Evolutionary conservation across 2,113 vertebrate species (phyloP), one percentile per base, ranked within the genome.

Genomic region (Amazona guildingii): DNA sequence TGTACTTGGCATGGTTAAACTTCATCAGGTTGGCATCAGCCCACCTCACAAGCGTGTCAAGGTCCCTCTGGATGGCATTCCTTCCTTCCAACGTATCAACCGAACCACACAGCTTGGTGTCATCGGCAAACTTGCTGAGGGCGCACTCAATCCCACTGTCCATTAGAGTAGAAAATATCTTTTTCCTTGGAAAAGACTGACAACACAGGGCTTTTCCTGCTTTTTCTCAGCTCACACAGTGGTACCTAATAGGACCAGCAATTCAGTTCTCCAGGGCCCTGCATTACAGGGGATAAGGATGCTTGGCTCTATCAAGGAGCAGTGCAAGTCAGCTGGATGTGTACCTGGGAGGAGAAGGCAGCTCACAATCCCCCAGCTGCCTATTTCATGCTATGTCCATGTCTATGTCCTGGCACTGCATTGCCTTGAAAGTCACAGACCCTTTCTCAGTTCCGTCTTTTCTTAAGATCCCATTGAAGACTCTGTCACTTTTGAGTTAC

Each of bases 251-350:
- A 37, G 86, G 49, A 16, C 4, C 13, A 68, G 13, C 9, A 88
- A 6, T 19, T 0, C 35, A 27, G 21, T 39, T 67, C 18, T 86
- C 61, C 17, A 16, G 6, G 19, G 61, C 7, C 18, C 52, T 44
- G 12, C 0, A 0, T 67, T 74, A 24, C 12, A 48, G 33, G 2
- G 12, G 1, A 12, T 48, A 19, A 76, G 13, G 33, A 21, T 85
- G 13, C 18, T 35, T 66, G 21, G 11, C 12, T 70, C 73, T 57
- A 37, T 8, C 28, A 33, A 29, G 31, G 39, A 73, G 7, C 33
- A 3, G 1, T 44, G 35, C 24, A 43, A 87, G 14, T 37, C 57
- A 85, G 10, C 16, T 62, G 43, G 8, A 33, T 6, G 2, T 9
- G 5, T 17, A 59, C 44, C 14, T 46, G 51, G 2, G 17, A 57